phyloP scores from a whole-genome alignment of 2,888 invertebrate genomes.

The Tenthredo mesomela region DNA sequence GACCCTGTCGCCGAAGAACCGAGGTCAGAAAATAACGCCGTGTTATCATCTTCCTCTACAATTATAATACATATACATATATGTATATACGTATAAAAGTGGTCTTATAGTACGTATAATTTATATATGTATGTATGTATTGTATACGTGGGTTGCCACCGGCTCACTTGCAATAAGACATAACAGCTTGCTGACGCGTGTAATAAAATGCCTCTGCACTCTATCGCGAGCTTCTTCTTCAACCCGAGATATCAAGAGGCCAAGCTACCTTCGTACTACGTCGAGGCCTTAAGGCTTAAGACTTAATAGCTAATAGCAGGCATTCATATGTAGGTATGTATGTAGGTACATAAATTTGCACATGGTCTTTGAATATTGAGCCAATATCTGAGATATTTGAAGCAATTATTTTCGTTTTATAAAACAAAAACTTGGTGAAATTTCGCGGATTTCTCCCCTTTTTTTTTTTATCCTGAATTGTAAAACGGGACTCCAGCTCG shows the following conservation, averaged over 20 bases:
- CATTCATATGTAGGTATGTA: background rate
- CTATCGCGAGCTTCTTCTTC: constrained; percentile 17
- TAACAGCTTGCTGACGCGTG: constrained; percentile 55
- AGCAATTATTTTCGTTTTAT: background rate
- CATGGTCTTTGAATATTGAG: background rate
- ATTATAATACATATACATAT: background rate
- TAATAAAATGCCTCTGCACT: constrained; percentile 56
- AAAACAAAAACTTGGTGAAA: too few species aligned
- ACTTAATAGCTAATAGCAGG: background rate
- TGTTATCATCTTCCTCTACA: background rate
- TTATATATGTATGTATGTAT: background rate
- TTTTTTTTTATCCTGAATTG: background rate
- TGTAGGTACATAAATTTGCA: background rate
- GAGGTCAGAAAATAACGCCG: constrained; percentile 15
- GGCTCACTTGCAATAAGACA: constrained; percentile 57
- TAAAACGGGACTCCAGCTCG: background rate
- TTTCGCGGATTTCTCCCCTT: background rate
- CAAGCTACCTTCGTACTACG: background rate
- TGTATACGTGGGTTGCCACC: background rate
- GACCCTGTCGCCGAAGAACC: too few species aligned
- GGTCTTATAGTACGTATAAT: background rate
- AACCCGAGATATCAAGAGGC: background rate
- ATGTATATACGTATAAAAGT: background rate
- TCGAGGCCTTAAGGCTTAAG: background rate
- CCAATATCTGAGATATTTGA: background rate